phyloP scores from a whole-genome alignment of 1,140 invertebrate genomes.

The Papilio polytes region DNA sequence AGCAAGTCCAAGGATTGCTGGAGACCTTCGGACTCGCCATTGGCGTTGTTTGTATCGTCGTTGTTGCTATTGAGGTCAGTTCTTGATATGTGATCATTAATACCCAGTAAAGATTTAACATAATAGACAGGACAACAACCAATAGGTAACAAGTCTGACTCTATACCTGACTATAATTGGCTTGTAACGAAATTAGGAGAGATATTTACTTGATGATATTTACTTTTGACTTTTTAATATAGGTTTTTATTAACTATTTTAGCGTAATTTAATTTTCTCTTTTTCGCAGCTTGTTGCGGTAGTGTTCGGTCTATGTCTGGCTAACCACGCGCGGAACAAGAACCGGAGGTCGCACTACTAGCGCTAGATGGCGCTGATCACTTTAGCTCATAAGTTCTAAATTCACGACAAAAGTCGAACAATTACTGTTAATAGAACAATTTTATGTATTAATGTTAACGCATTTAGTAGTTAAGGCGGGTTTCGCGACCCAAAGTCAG shows the following conservation, averaged over 20 bases:
- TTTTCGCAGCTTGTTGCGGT: constrained; percentile 71
- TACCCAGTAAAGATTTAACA: no score
- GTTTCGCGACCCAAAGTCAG: not conserved
- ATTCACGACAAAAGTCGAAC: not conserved
- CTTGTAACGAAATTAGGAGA: no score
- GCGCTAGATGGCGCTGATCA: constrained; percentile 7
- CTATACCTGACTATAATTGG: no score
- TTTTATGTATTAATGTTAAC: not conserved
- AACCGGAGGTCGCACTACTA: constrained; percentile 65
- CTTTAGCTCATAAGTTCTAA: not conserved
- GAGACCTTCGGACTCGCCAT: constrained; percentile 66
- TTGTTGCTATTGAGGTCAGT: constrained; percentile 68
- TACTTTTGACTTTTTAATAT: no score
- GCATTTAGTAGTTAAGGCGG: constrained; percentile 11
- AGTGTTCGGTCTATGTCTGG: constrained; percentile 70
- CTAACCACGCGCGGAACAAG: constrained; percentile 73
- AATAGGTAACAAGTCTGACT: no score
- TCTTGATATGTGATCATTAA: not conserved
- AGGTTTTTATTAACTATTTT: not conserved
- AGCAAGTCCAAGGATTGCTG: constrained; percentile 55
- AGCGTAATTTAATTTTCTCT: constrained; percentile 3
- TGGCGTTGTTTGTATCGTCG: constrained; percentile 58
- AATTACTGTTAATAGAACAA: constrained; percentile 1
- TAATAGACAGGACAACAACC: not conserved
- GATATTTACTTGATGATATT: no score